These are phyloP conservation scores for Gymnarchus niloticus DNA, from an alignment of 2,113 vertebrate genomes.

Conservation along the genomic window DNA sequence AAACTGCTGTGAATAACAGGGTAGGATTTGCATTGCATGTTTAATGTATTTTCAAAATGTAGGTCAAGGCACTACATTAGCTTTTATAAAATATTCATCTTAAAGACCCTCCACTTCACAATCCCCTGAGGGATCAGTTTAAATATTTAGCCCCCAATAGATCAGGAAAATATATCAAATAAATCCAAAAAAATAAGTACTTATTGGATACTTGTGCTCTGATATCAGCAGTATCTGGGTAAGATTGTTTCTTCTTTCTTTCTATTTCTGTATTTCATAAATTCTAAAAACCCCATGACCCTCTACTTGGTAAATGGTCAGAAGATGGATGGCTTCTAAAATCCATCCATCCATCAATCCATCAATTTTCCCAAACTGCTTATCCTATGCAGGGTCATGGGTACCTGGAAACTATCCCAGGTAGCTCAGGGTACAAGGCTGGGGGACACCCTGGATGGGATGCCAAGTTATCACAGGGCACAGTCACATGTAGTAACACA, in stretches of 20 bases:
- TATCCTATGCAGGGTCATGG: no score
- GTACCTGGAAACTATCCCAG: no score
- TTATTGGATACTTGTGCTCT: neutral
- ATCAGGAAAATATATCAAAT: neutral
- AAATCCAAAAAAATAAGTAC: neutral
- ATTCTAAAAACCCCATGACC: no score
- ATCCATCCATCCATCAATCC: no score
- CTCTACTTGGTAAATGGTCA: no score
- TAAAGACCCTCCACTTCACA: neutral
- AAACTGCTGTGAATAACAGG: neutral
- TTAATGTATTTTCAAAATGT: neutral
- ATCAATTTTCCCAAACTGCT: no score
- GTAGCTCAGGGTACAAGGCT: no score
- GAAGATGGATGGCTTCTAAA: no score
- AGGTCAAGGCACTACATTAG: neutral
- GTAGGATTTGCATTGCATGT: neutral
- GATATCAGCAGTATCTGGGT: neutral
- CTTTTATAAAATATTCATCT: conserved; percentile 12
- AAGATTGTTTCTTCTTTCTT: neutral
- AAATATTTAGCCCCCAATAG: neutral
- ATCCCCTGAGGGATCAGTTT: conserved; percentile 7
- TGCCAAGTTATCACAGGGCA: no score
- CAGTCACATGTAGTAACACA: no score
- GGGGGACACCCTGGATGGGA: no score
- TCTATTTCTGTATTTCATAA: no score